These are phyloP conservation scores for Heteronetta atricapilla DNA, from an alignment of 2,113 vertebrate species.

Conservation along the genomic window DNA sequence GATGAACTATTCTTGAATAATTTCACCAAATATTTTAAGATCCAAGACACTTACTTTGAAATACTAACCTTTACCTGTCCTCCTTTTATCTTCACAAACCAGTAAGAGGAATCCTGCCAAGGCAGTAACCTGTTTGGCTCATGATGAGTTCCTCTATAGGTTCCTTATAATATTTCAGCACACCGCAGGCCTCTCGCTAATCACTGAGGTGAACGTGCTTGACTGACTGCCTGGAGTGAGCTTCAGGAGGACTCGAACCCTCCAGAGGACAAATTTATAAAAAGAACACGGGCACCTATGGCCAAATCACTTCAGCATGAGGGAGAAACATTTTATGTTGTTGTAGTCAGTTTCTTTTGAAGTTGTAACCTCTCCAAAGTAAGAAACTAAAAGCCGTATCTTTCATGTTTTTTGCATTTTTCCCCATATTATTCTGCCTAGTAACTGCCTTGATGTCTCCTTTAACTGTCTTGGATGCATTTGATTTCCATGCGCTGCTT, in stretches of 20 bases:
- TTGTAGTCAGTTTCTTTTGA: slow-evolving; percentile 34
- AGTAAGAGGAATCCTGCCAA: slow-evolving; percentile 47
- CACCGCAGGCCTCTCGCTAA: not conserved
- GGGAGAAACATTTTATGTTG: slow-evolving; percentile 39
- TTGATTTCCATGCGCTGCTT: not conserved
- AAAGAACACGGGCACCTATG: not conserved
- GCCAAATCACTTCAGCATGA: slow-evolving; percentile 25
- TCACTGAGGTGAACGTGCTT: slow-evolving; percentile 1
- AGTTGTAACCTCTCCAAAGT: slow-evolving; percentile 22
- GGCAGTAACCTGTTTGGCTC: slow-evolving; percentile 45
- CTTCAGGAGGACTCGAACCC: slow-evolving; percentile 27
- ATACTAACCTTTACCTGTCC: slow-evolving; percentile 44
- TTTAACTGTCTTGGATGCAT: not conserved
- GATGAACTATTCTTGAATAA: slow-evolving; percentile 43
- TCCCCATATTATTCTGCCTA: not conserved
- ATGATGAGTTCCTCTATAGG: not conserved
- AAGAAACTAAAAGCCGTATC: not conserved
- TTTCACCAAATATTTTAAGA: slow-evolving; percentile 58
- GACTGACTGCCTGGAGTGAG: slow-evolving; percentile 47
- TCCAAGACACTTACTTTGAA: slow-evolving; percentile 41
- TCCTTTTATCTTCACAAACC: slow-evolving; percentile 54
- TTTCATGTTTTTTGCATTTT: slow-evolving; percentile 30
- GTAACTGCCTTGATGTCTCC: not conserved
- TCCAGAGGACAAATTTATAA: slow-evolving; percentile 28
- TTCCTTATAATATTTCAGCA: slow-evolving; percentile 4